Evolutionary conservation across 2,113 vertebrate genomes (phyloP).

Genomic region (Callithrix jacchus): DNA sequence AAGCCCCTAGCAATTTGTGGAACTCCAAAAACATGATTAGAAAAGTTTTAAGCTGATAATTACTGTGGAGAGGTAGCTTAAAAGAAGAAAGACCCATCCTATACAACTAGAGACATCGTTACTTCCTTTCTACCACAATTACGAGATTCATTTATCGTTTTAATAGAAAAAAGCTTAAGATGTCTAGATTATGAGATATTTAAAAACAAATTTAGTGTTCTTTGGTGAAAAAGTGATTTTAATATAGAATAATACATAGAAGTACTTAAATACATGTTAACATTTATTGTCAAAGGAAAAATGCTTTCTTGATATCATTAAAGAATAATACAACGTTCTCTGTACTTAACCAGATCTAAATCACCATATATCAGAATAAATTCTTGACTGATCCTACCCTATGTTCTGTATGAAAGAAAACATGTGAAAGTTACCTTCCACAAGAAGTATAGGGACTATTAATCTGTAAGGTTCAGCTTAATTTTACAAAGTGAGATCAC

Average conservation of each 20-base stretch:
- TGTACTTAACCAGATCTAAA: constrained; percentile 31
- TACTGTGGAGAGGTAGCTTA: constrained; percentile 14
- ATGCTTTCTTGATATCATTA: constrained; percentile 37
- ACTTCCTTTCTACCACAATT: constrained; percentile 33
- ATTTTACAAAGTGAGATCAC: background rate
- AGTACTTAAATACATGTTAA: constrained; percentile 24
- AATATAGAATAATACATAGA: constrained; percentile 6
- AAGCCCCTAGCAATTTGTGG: constrained; percentile 65
- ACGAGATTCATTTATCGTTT: constrained; percentile 11
- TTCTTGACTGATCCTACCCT: constrained; percentile 14
- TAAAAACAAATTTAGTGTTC: background rate
- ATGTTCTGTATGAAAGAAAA: constrained; percentile 19
- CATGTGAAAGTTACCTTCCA: background rate
- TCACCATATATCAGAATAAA: constrained; percentile 14
- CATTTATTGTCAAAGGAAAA: constrained; percentile 45
- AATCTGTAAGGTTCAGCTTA: background rate
- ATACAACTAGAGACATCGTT: constrained; percentile 26
- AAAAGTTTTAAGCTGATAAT: constrained; percentile 66
- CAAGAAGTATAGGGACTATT: background rate
- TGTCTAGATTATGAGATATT: background rate
- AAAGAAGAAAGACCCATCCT: constrained; percentile 22
- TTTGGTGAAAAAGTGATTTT: constrained; percentile 18
- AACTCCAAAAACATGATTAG: constrained; percentile 63
- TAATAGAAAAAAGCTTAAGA: constrained; percentile 39
- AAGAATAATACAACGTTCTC: background rate